Evolutionary conservation across 2,888 invertebrate genomes (phyloP), one percentile per base, ranked within the genome.

Genomic region (Pandemis corylana): DNA sequence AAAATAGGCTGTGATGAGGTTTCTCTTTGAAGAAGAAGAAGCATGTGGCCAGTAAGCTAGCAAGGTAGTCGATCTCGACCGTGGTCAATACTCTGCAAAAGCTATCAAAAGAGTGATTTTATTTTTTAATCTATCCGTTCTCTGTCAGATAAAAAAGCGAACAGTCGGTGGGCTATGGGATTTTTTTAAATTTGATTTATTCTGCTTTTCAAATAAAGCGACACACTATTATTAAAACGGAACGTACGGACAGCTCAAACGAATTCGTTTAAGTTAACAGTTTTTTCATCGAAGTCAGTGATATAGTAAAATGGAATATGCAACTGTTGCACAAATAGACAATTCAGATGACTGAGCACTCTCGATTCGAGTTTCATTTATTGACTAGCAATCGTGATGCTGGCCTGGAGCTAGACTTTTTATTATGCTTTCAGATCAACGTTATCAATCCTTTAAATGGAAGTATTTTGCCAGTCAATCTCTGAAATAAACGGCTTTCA

Each of bases 271-370:
- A 53, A 46, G 61, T 71, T 70, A 59, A 59, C 49, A 9, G 12
- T 69, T 63, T 71, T 71, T 67, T 62, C 36, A 56, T 53, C 51
- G 13, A 44, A 66, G 20, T 51, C 66, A 67, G 53, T 65, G 59
- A 69, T 75, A 73, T 69, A 73, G 64, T 66, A 70, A 75, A 75
- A 67, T 71, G 75, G 70, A 75, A 75, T 75, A 75, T 71, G 75
- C 75, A 66, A 74, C 73, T 61, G 75, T 75, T 75, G 67, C 75
- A 75, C 75, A 75, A 75, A 75, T 75, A 75, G 75, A 71, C 75
- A 75, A 75, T 75, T 56, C 70, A 75, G 75, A 71, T 75, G 75
- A 75, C 71, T 75, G 75, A 75, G 75, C 71, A 56, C 75, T 71
- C 75, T 75, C 75, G 46, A 71, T 71, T 75, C 70, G 56, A 71